Evolutionary conservation across 2,113 vertebrate species (phyloP), one percentile per base, ranked within the genome.

Genomic region (Hydrolagus affinis): DNA sequence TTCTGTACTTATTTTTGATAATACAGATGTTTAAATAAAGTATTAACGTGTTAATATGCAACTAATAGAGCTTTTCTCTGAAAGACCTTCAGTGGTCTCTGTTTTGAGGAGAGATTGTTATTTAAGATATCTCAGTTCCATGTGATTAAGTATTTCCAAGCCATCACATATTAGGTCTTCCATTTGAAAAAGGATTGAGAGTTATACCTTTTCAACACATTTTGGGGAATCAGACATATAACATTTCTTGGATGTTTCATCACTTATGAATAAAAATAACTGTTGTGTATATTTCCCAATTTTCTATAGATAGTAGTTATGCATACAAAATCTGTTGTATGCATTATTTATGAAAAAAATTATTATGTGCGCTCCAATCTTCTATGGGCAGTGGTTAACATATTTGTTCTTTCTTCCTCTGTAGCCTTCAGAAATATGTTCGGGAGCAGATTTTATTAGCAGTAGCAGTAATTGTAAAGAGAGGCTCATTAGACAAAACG

Each of bases 371-470:
- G 19, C 17, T 11, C 9, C 44, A 72, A 60, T 60, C 70, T 30
- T 72, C 11, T 28, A 11, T 85, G 4, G 6, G 56, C 70, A 25
- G 44, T 64, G 57, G 56, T 19, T 32, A 72, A 74, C 23, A 32
- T 72, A 7, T 85, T 25, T 85, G 66, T 85, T 72, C 2, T 71
- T 60, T 71, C n/a, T 32, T 83, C 44, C 44, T 44, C 44, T 60
- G 14, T 92, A 99, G 98, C 89, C 94, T 99, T 87, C 97, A 99
- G 90, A 99, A 98, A 87, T 99, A 98, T 0, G 98, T 99, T 74
- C 95, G 98, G 86, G 98, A 99, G 92, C 98, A 99, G 95, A 98
- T 99, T 91, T 92, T 99, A 1, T 91, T 99, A 91, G 98, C 98
- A 0, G 96, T 98, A 90, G 98, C 98, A 0, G 98, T 99, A 87